Conservation (phyloP, 1,140 invertebrate species). For the Diorhabda carinulata region DNA sequence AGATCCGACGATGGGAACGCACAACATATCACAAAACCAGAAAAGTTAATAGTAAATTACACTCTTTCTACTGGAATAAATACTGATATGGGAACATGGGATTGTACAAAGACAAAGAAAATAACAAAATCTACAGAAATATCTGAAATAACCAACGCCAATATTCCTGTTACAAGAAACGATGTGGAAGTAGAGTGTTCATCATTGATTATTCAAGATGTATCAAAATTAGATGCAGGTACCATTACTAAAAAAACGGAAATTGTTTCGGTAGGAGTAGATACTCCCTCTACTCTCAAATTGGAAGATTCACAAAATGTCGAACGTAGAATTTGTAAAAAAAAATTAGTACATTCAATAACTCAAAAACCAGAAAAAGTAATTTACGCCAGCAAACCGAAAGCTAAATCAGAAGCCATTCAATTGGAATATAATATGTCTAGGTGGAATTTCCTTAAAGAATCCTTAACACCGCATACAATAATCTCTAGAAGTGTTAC, state of each 20-base stretch:
- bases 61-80: neutral
- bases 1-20: neutral
- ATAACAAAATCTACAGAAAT: neutral
- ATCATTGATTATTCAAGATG: conserved; percentile 6
- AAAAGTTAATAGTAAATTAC: neutral
- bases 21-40: neutral
- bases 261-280: too few relatives aligned
- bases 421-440: conserved; percentile 13
- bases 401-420: conserved; percentile 4
- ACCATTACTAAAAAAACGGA: neutral
- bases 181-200: neutral
- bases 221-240: neutral
- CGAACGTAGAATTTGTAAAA: neutral
- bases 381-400: neutral
- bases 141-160: too few relatives aligned
- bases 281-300: too few relatives aligned
- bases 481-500: too few relatives aligned
- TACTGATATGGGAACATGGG: neutral
- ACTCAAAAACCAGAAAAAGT: neutral
- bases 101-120: neutral
- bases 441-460: conserved; percentile 7
- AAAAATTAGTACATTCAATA: neutral
- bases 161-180: too few relatives aligned
- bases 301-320: too few relatives aligned
- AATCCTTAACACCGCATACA: too few relatives aligned